A percentile compares a stretch with the other conserved stretches of the same genome.
Conservation (phyloP, 2,797 vertebrate genomes). For the Carcharodon carcharias region DNA sequence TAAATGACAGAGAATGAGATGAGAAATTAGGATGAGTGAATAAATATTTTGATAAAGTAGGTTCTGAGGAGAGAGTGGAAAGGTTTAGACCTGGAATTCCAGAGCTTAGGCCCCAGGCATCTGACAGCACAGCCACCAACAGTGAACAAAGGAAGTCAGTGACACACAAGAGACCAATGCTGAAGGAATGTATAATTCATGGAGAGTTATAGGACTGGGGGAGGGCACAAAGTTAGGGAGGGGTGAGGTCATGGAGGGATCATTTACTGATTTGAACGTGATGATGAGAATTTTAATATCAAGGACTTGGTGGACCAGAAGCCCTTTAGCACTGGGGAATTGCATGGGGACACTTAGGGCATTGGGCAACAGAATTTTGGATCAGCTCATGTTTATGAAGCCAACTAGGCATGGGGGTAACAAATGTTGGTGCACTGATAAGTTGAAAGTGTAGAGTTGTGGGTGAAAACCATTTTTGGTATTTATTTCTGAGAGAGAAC, state of each 20-base stretch:
- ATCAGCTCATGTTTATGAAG: neutral
- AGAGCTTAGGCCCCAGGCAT: neutral
- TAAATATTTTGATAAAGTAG: neutral
- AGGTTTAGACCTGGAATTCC: neutral
- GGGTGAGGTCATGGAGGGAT: neutral
- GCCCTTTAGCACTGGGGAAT: neutral
- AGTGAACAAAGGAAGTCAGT: neutral
- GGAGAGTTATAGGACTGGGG: neutral
- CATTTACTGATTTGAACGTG: neutral
- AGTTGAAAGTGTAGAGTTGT: neutral
- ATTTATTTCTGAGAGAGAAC: neutral
- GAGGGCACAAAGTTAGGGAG: neutral
- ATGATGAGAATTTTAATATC: neutral
- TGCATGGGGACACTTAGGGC: neutral
- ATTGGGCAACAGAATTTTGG: neutral
- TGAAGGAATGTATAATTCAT: neutral
- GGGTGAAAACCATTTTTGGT: neutral
- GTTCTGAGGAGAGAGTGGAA: neutral
- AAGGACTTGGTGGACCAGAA: neutral
- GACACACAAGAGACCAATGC: neutral
- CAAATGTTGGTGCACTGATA: too few relatives aligned
- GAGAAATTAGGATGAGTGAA: neutral
- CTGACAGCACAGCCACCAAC: too few relatives aligned
- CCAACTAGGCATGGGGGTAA: neutral
- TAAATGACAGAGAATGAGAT: neutral